Evolutionary conservation across 1,140 invertebrate genomes (phyloP).

Genomic region (Drosophila leontia): DNA sequence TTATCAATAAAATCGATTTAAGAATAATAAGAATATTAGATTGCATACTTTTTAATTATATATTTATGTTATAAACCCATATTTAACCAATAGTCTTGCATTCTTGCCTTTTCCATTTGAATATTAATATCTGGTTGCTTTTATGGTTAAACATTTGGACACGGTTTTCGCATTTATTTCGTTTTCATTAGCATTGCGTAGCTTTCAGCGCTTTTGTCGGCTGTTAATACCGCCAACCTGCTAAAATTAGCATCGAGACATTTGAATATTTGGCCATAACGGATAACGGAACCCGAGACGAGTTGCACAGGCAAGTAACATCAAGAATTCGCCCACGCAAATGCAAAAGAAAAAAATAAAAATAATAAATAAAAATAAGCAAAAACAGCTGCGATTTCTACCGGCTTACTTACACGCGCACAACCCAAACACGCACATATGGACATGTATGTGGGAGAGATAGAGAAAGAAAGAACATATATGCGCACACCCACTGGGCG

Average conservation of each 20-base stretch:
- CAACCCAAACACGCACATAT: constrained; percentile 10
- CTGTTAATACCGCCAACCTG: constrained; percentile 10
- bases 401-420: constrained; percentile 31
- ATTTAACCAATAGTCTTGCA: not conserved
- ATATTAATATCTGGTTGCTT: not conserved
- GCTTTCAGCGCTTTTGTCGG: constrained; percentile 42
- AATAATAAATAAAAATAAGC: constrained; percentile 37
- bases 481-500: constrained; percentile 6
- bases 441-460: not conserved
- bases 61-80: not conserved
- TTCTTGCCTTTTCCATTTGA: not conserved
- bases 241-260: constrained; percentile 68
- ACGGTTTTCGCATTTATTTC: constrained; percentile 7
- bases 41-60: not conserved
- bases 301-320: constrained; percentile 49
- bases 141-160: not conserved
- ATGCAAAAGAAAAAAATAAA: constrained; percentile 25
- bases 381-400: constrained; percentile 69
- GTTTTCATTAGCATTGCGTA: constrained; percentile 55
- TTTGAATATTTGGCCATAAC: constrained; percentile 46
- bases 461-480: constrained; percentile 14
- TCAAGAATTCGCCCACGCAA: constrained; percentile 32
- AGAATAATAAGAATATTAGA: not conserved
- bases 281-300: constrained; percentile 74
- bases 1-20: not conserved